Conservation (phyloP, 2,888 invertebrate species). For the Chelonus formosanus region DNA sequence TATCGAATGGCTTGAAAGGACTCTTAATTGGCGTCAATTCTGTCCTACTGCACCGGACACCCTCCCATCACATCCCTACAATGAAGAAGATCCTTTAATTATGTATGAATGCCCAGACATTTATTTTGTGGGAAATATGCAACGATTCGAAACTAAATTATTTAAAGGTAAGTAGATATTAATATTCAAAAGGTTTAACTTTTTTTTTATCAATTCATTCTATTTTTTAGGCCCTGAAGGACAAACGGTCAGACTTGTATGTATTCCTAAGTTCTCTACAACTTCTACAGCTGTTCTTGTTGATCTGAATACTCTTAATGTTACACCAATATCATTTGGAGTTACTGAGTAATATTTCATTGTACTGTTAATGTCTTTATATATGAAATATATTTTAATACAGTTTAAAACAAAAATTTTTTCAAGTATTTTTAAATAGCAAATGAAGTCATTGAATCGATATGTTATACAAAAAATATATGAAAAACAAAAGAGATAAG, state of each 20-base stretch:
- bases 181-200: not conserved
- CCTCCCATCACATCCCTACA: constrained; percentile 85
- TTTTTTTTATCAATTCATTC: constrained; percentile 22
- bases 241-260: constrained; percentile 77
- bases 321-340: constrained; percentile 72
- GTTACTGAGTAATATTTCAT: constrained; percentile 30
- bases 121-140: constrained; percentile 87
- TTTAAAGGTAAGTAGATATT: constrained; percentile 68
- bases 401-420: too few species aligned
- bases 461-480: too few species aligned
- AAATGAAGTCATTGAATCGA: too few species aligned
- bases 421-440: too few species aligned
- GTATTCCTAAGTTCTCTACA: constrained; percentile 81
- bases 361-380: not conserved
- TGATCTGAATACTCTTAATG: constrained; percentile 80
- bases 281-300: constrained; percentile 80
- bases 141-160: constrained; percentile 75
- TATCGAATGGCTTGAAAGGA: constrained; percentile 79
- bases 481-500: too few species aligned
- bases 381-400: too few species aligned
- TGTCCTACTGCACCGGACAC: constrained; percentile 97
- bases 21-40: constrained; percentile 87
- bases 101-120: constrained; percentile 86
- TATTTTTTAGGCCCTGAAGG: constrained; percentile 70
- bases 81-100: constrained; percentile 86